phyloP scores from a whole-genome alignment of 2,113 vertebrate genomes.

The Chaetura pelagica region DNA sequence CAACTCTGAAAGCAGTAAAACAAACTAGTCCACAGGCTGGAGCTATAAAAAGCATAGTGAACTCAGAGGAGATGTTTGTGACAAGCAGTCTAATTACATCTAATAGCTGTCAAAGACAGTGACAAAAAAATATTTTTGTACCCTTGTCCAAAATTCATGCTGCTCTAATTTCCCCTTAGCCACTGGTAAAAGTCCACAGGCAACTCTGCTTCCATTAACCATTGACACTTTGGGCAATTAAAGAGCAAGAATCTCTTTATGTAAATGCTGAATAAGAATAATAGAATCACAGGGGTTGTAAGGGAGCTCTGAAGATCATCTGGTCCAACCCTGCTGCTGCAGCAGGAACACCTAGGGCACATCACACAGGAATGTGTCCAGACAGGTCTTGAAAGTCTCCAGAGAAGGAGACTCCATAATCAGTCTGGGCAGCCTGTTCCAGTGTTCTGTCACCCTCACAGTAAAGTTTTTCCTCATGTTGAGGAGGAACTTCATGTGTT shows the following conservation, averaged over 20 bases:
- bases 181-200: neutral
- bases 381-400: too few relatives aligned
- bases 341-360: too few relatives aligned
- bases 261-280: neutral
- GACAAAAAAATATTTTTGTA: neutral
- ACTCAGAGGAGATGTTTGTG: neutral
- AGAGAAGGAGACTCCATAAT: too few relatives aligned
- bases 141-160: neutral
- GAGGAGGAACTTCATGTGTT: too few relatives aligned
- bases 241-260: neutral
- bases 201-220: neutral
- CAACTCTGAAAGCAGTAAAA: neutral
- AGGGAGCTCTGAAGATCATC: too few relatives aligned
- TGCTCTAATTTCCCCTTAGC: neutral
- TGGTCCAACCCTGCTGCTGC: too few relatives aligned
- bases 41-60: neutral
- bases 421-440: too few relatives aligned
- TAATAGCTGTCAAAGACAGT: neutral
- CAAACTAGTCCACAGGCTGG: neutral
- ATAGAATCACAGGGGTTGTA: too few relatives aligned
- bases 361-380: too few relatives aligned
- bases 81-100: neutral
- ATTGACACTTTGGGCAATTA: neutral
- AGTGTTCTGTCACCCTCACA: too few relatives aligned
- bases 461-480: too few relatives aligned